Base-by-base conservation (phyloP, 2,113 vertebrate genomes). In the Stictonetta naevosa region DNA sequence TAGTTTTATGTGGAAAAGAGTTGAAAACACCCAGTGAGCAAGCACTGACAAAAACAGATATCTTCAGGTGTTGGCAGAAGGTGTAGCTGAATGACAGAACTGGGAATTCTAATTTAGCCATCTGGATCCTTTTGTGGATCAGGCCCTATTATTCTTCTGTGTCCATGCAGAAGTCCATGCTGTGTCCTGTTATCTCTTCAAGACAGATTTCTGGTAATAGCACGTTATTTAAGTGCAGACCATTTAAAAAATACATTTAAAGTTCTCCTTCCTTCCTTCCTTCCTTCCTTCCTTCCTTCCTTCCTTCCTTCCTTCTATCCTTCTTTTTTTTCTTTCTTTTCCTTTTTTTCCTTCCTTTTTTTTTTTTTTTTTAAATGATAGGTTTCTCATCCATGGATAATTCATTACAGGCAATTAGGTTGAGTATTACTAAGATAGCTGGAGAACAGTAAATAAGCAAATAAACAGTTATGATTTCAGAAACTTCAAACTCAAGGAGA, bases 341-440 rank as follows among this genome's bases (percentile, higher is more conserved):
- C 10, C 13, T 15, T 42, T 42, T 13, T 15, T 42, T 42, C 13
- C 12, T 42, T 42, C 13, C 13, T 42, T 42, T 42, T 42, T 42
- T 78, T 33, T 31, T 23, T 3, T 42, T 77, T 69, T 28, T 48
- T 48, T n/a, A 22, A 19, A 75, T 78, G 56, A 18, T 13, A 60
- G 11, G 3, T 87, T 90, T 93, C 78, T 78, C 13, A 68, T 58
- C 86, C 16, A 5, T 55, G 7, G 33, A 78, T 81, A 88, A 94
- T 50, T 92, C 83, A 72, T 92, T 78, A 64, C 29, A 91, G 34
- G 42, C 56, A 23, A 62, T 22, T 87, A 76, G 79, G 68, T 83
- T 73, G 60, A 36, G 18, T 83, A 29, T 78, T 90, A 75, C 22
- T 62, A 42, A 69, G 76, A 72, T 93, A 63, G 28, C 31, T 74